Conservation (phyloP, 2,888 invertebrate genomes). For the Euproctis similis region DNA sequence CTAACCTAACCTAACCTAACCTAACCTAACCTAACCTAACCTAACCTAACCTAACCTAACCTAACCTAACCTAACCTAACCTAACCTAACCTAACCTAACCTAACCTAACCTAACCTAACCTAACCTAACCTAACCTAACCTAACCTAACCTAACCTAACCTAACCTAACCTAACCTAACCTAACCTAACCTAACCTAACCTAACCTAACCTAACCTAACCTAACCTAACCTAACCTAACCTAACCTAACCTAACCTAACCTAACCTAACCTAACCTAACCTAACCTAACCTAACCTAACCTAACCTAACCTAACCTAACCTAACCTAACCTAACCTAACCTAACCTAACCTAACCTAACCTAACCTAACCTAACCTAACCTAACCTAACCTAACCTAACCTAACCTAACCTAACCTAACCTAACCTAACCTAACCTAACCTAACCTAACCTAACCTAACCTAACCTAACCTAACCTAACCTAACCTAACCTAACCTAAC, state of each 20-base stretch:
- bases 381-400: conserved; percentile 4
- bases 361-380: conserved; percentile 4
- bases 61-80: conserved; percentile 6
- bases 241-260: conserved; percentile 4
- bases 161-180: conserved; percentile 6
- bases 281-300: conserved; percentile 4
- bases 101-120: conserved; percentile 6
- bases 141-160: conserved; percentile 6
- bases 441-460: conserved; percentile 4
- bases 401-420: conserved; percentile 4
- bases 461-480: conserved; percentile 4
- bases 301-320: conserved; percentile 4
- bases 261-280: conserved; percentile 4
- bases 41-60: conserved; percentile 6
- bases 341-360: conserved; percentile 4
- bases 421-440: conserved; percentile 4
- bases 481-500: conserved; percentile 4
- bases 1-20: conserved; percentile 6
- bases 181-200: conserved; percentile 6
- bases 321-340: conserved; percentile 4
- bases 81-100: conserved; percentile 6
- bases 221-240: conserved; percentile 5
- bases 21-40: conserved; percentile 6
- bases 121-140: conserved; percentile 6
- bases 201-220: conserved; percentile 6